Evolutionary conservation across 2,888 invertebrate species (phyloP).

Genomic region (Sinelater perroti): DNA sequence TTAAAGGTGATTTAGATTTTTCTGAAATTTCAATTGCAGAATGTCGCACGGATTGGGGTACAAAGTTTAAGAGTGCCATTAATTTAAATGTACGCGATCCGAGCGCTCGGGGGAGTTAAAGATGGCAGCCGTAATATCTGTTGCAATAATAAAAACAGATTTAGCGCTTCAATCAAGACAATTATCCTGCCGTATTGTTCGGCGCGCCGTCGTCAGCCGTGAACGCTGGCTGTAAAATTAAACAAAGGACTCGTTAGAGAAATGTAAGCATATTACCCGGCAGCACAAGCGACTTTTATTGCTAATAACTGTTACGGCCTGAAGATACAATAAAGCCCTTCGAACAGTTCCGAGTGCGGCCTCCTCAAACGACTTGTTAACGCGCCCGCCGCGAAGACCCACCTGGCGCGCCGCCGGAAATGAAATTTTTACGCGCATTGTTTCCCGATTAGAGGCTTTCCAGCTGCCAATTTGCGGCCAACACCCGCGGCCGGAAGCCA

Average conservation of each 20-base stretch:
- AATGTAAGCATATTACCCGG: constrained; percentile 31
- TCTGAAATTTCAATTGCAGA: too few relatives aligned
- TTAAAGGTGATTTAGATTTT: too few relatives aligned
- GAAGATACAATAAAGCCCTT: constrained; percentile 29
- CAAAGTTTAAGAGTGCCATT: constrained; percentile 9
- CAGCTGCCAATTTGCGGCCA: constrained; percentile 12
- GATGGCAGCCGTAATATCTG: constrained; percentile 21
- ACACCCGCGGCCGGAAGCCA: too few relatives aligned
- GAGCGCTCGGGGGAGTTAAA: constrained; percentile 8
- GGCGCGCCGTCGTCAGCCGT: constrained; percentile 28
- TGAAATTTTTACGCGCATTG: neutral
- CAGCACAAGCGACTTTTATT: constrained; percentile 32
- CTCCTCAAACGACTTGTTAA: constrained; percentile 3
- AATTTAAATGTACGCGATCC: constrained; percentile 9
- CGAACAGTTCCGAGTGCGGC: constrained; percentile 19
- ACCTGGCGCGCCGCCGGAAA: neutral
- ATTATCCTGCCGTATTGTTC: constrained; percentile 28
- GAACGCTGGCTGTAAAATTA: constrained; percentile 31
- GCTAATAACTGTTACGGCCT: constrained; percentile 30
- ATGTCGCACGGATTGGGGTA: constrained; percentile 16
- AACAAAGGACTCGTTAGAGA: constrained; percentile 33
- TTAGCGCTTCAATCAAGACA: constrained; percentile 33
- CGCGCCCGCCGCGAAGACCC: neutral
- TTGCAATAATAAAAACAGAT: constrained; percentile 32
- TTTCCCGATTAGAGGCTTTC: neutral